These are phyloP conservation scores for Masticophis lateralis DNA, from an alignment of 2,797 vertebrate species.

Conservation along the genomic window DNA sequence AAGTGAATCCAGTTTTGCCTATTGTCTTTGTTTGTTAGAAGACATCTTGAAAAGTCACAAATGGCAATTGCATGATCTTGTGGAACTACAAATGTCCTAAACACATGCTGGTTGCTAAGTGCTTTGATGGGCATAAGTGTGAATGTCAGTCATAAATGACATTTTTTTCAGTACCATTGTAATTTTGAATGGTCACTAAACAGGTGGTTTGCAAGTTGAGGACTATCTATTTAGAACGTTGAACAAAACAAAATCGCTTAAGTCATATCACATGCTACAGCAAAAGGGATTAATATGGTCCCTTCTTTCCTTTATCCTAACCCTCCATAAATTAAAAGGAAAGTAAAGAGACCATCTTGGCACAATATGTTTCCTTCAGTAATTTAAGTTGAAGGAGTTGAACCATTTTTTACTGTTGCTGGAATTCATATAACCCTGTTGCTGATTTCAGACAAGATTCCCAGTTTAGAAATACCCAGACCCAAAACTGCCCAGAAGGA, in stretches of 20 bases:
- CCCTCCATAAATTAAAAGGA: background rate
- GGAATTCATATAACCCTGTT: background rate
- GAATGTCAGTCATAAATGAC: background rate
- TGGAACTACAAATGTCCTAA: background rate
- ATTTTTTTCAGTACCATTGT: background rate
- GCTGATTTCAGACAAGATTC: constrained; percentile 53
- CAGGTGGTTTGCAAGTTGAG: background rate
- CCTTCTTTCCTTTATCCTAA: background rate
- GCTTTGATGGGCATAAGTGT: background rate
- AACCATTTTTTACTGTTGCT: background rate
- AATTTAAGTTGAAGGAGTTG: background rate
- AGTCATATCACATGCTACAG: background rate
- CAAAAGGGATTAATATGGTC: background rate
- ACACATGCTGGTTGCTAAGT: background rate
- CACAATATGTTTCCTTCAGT: background rate
- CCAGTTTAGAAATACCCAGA: constrained; percentile 34
- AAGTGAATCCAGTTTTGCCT: background rate
- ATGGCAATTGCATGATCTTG: background rate
- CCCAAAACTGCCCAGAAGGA: background rate
- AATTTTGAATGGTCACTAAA: background rate
- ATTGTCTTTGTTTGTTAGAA: background rate
- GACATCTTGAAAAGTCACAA: background rate
- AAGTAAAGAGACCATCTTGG: background rate
- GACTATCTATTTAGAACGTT: background rate
- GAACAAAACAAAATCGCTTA: background rate